Base-by-base conservation (phyloP, 2,888 invertebrate genomes). In the Griposia aprilina region DNA sequence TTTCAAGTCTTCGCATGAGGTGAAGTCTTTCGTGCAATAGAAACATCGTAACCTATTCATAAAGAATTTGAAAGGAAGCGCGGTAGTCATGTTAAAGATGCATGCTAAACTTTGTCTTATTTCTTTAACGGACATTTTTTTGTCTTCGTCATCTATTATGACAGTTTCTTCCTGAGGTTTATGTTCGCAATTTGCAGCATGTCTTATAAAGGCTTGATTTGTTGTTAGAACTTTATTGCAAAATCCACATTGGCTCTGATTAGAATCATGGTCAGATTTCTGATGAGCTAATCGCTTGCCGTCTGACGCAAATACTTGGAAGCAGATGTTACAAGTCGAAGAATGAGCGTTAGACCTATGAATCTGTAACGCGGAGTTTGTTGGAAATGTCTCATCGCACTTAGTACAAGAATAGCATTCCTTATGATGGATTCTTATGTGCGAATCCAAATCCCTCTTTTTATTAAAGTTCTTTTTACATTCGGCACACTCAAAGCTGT, bases 31-130 rank as follows among this genome's bases (percentile, higher is more conserved):
- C 0, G 95, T 87, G 78, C 96, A 96, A 80, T 95, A 96, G 74
- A 96, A 96, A 82, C 96, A 96, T 48, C 94, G 86, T 70, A 96
- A 95, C 72, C 91, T 92, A 76, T 92, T 94, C 90, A 94, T 92
- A 78, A 91, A 95, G 86, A 91, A 93, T 80, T 95, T 96, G 70
- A 96, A 96, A 0, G 96, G 96, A 26, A 96, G 84, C 2, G 94
- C 94, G 0, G 94, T 95, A 0, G 96, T 94, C 92, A 93, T 94
- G 76, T 96, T 95, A 0, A 96, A 87, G 7, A 96, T 91, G 45
- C 91, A 93, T 1, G 94, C 93, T 30, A 96, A 90, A 68, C 92
- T 93, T 41, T 87, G 91, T 52, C 95, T 90, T 50, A 95, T 90
- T 78, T 93, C 91, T 85, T 92, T 93, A 0, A 94, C 90, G 0